Base-by-base conservation (phyloP, 2,797 vertebrate species). In the Chiroxiphia lanceolata region DNA sequence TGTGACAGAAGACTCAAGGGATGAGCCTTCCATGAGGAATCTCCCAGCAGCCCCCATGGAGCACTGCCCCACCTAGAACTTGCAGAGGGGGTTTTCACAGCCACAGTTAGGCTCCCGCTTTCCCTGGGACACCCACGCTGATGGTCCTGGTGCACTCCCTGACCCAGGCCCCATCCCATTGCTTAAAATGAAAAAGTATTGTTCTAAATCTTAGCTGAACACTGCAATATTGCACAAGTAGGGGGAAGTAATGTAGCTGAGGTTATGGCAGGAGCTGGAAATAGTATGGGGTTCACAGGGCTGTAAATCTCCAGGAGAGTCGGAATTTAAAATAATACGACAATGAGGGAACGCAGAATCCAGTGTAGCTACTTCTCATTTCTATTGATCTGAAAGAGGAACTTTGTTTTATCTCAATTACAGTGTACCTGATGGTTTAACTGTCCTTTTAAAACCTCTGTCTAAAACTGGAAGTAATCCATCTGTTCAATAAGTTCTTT, bases 321-420 rank as follows among this genome's bases (percentile, higher is more conserved):
- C 34, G 1, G 91, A 93, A 90, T 97, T 93, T 92, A 92, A 93
- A 93, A 95, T 92, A 86, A 89, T 94, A 65, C 1, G 3, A 63
- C 92, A 59, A 89, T 67, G 63, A 93, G 67, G 56, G 84, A 95
- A 90, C 18, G 0, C 47, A 63, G 85, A 91, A 90, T 92, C 78
- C 8, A 21, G 77, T 86, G 83, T 53, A 90, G 85, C 75, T 93
- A 97, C 96, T 97, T 97, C 96, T 96, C 95, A 97, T 97, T 97
- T 97, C 91, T 85, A 97, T 94, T 94, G 87, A 94, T 93, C 88
- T 87, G 89, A 97, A 97, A 97, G 96, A 94, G 95, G 95, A 96
- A 96, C 92, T 96, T 95, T 27, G 22, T 51, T 87, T 95, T 94
- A 67, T 94, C 95, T 96, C 45, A 50, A 59, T 89, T 76, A 47